Conservation (phyloP, 1,140 invertebrate genomes). For the Scaptomyza hsui region DNA sequence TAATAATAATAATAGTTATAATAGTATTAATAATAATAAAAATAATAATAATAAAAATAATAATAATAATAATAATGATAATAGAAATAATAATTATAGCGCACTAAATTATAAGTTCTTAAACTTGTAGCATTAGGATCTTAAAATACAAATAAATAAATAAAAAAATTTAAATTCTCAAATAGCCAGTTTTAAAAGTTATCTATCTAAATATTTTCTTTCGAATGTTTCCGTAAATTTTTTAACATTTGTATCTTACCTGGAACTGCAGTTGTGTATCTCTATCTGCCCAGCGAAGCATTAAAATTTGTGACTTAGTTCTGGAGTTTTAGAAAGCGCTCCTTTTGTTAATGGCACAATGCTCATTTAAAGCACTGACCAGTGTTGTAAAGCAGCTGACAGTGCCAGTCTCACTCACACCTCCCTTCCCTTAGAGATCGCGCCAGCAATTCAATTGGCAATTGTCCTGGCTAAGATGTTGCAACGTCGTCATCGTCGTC, state of each 20-base stretch:
- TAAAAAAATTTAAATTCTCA: too few relatives aligned
- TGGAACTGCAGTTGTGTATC: constrained; percentile 11
- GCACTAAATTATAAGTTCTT: too few relatives aligned
- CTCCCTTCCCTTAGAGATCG: constrained; percentile 12
- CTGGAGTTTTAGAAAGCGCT: constrained; percentile 27
- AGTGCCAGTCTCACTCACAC: neutral
- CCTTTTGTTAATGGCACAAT: constrained; percentile 35
- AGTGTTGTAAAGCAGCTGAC: constrained; percentile 18
- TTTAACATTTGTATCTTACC: constrained; percentile 28
- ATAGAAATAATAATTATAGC: too few relatives aligned
- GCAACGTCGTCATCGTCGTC: constrained; percentile 8
- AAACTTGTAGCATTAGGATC: too few relatives aligned
- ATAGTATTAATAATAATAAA: too few relatives aligned
- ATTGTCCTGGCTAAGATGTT: constrained; percentile 22
- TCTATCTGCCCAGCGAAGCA: constrained; percentile 21
- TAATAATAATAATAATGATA: too few relatives aligned
- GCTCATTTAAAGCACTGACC: constrained; percentile 29
- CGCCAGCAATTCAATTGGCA: constrained; percentile 36
- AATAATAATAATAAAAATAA: too few relatives aligned
- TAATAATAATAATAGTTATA: too few relatives aligned
- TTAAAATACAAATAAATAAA: too few relatives aligned
- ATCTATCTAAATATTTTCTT: too few relatives aligned
- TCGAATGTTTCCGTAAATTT: too few relatives aligned
- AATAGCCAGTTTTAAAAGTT: too few relatives aligned
- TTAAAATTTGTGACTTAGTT: constrained; percentile 26